Evolutionary conservation across 2,797 vertebrate species (phyloP), one percentile per base, ranked within the genome.

Genomic region (Anniella stebbinsi): DNA sequence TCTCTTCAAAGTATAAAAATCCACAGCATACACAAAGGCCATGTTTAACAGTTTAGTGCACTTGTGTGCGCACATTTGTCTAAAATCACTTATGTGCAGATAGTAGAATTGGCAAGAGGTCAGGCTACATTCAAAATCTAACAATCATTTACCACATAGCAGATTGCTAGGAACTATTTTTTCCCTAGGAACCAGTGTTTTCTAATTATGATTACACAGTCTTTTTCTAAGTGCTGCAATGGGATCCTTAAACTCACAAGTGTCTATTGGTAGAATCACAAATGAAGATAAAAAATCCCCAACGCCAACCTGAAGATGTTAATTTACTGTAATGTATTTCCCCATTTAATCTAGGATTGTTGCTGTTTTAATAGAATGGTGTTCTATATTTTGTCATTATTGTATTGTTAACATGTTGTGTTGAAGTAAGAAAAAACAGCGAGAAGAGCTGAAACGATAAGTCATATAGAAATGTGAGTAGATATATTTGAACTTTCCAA

Each of bases 31-130:
- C 67, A 89, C 41, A 93, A 91, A 88, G 0, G 1, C 77, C 90
- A 15, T n/a, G 69, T 91, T 94, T 91, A 93, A 92, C 90, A 94
- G 89, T 91, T 91, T 92, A 87, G 77, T 0, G 2, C 80, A 72
- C 89, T 91, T 92, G 80, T 91, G 90, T 91, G 89, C 9, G 51
- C 30, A 88, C 73, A 48, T 90, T 83, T 82, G 78, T 90, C 84
- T 87, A 80, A 76, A 86, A 90, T 76, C 85, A 90, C 60, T 51
- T 89, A 33, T 87, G 69, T 54, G 54, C 80, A 91, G 73, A 88
- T 63, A 87, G 93, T 90, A 89, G 28, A 90, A 93, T 80, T 84
- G 23, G 0, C 0, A 15, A 88, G 86, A 91, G 86, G 51, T 82
- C 76, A 87, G 51, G 18, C 36, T 77, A 88, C 41, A 60, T 83